Evolutionary conservation across 1,140 invertebrate species (phyloP), one percentile per base, ranked within the genome.

Genomic region (Melipona quadrifasciata): DNA sequence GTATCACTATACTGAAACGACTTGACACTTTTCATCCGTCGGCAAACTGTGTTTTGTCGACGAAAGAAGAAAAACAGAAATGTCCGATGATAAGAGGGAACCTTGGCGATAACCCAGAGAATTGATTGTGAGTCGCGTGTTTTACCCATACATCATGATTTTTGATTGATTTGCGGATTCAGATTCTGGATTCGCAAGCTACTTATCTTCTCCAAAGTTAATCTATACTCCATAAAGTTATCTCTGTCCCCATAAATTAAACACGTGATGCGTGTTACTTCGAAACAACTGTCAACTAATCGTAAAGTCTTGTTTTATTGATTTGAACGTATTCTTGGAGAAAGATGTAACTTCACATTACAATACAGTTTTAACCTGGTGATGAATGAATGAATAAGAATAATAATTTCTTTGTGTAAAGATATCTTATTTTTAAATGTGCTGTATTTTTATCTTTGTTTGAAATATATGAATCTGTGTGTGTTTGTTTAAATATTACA

Each of bases 31-130:
- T 55, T 70, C 57, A 24, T 80, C 61, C 72, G 31, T 79, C 51
- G 8, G 57, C 53, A n/a, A 82, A 70, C 75, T 78, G 77, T 87
- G 53, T 57, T 74, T 84, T 70, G 80, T 78, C 17, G 68, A 68
- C 14, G 39, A 39, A 84, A 58, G 73, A 65, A 70, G 68, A 17
- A 70, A 83, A 74, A 77, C 17, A 89, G 81, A 84, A 80, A 71
- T 70, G 77, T 80, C 70, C 64, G 72, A 65, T 21, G 86, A 91
- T 88, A 90, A 86, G 74, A 27, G 51, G 47, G 82, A 92, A 86
- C 87, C 84, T 84, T 53, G 2, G 65, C 31, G 86, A 91, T 90
- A 91, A 91, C 90, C 86, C 71, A 87, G 21, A 76, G 12, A 16
- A 24, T 39, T 47, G 39, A 87, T 12, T 31, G 73, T 34, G 24